Evolutionary conservation across 2,797 vertebrate genomes (phyloP).

Genomic region (Erithacus rubecula): DNA sequence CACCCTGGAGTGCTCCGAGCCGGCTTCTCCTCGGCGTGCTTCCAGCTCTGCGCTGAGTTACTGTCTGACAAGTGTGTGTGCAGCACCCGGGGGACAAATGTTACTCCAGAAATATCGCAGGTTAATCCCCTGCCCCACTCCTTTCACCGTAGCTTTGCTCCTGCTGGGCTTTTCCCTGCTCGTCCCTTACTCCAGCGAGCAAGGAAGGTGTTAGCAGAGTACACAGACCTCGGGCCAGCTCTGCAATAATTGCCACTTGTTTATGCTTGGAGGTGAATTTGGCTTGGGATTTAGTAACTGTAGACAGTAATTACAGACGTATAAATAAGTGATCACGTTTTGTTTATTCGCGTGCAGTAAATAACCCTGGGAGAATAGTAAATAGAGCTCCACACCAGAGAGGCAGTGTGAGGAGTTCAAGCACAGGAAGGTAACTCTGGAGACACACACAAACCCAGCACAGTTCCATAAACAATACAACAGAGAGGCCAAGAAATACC

Average conservation of each 20-base stretch:
- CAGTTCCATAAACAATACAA: background rate
- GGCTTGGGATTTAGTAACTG: background rate
- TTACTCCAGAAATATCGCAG: constrained; percentile 30
- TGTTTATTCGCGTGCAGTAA: constrained; percentile 51
- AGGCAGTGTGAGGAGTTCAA: constrained; percentile 13
- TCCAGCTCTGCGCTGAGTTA: background rate
- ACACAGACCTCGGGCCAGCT: background rate
- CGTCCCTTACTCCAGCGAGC: background rate
- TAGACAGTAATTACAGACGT: constrained; percentile 19
- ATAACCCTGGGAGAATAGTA: constrained; percentile 55
- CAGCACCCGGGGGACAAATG: constrained; percentile 5
- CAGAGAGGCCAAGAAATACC: background rate
- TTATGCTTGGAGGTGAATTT: background rate
- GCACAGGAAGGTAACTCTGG: background rate
- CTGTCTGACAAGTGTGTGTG: background rate
- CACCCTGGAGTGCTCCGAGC: background rate
- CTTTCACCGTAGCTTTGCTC: background rate
- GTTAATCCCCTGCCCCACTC: background rate
- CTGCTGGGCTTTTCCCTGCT: background rate
- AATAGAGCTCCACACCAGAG: constrained; percentile 12
- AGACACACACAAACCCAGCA: background rate
- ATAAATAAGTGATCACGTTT: constrained; percentile 46
- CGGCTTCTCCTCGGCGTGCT: background rate
- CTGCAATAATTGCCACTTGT: background rate
- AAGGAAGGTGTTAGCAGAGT: background rate